These are phyloP conservation scores for Sycophila sp. DNA, from an alignment of 1,140 invertebrate genomes.

Conservation along the genomic window DNA sequence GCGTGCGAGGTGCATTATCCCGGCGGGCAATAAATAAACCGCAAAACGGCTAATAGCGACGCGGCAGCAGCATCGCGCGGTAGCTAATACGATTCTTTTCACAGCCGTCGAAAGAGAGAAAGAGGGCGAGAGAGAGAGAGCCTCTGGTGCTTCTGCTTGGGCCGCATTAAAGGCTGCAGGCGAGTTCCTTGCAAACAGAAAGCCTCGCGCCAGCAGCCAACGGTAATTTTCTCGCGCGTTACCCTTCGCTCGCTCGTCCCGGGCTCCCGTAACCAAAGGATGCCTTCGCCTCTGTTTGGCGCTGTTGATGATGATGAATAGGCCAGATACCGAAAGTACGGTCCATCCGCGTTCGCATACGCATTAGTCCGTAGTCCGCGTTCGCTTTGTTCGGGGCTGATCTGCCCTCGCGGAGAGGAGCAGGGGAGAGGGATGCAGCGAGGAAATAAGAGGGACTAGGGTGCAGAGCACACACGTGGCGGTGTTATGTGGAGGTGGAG, in stretches of 20 bases:
- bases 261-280: conserved; percentile 7
- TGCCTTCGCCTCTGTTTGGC: neutral
- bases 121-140: neutral
- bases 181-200: conserved; percentile 13
- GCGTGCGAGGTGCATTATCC: neutral
- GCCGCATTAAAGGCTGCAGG: conserved; percentile 9
- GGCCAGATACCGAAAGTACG: conserved; percentile 38
- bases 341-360: conserved; percentile 39
- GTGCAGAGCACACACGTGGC: conserved; percentile 45
- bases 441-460: conserved; percentile 30
- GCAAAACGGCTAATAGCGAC: conserved; percentile 5
- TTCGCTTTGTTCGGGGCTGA: conserved; percentile 48
- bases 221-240: conserved; percentile 4
- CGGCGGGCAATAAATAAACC: conserved; percentile 15
- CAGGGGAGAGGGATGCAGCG: conserved; percentile 37
- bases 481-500: conserved; percentile 37
- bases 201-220: conserved; percentile 10
- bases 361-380: conserved; percentile 52
- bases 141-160: neutral
- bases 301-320: conserved; percentile 35
- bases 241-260: neutral
- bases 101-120: neutral
- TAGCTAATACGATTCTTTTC: conserved; percentile 16
- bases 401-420: neutral
- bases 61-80: neutral